phyloP scores from a whole-genome alignment of 1,140 invertebrate species.

The Wiebesia pumilae region DNA sequence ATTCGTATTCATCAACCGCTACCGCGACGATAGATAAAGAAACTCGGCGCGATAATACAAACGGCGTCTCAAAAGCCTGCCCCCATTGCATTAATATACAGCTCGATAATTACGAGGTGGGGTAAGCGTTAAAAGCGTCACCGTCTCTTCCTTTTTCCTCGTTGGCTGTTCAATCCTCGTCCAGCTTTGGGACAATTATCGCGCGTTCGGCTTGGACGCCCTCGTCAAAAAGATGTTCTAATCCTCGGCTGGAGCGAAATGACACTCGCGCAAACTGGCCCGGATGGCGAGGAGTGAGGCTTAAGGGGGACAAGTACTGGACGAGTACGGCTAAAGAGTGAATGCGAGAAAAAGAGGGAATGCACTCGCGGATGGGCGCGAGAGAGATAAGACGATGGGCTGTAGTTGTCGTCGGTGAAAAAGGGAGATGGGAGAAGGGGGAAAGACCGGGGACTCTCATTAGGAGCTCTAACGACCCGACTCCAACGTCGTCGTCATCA shows the following conservation, averaged over 20 bases:
- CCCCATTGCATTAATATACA: constrained; percentile 37
- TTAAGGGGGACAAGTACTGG: background rate
- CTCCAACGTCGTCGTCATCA: constrained; percentile 48
- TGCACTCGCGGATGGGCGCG: too few species aligned
- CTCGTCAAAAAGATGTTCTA: constrained; percentile 55
- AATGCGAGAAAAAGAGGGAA: background rate
- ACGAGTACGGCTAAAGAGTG: background rate
- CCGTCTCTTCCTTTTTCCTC: background rate
- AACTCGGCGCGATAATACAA: background rate
- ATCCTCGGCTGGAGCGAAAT: constrained; percentile 32
- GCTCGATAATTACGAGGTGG: constrained; percentile 21
- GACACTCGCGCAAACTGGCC: constrained; percentile 46
- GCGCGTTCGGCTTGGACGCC: background rate
- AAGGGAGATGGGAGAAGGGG: constrained; percentile 19
- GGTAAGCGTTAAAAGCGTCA: background rate
- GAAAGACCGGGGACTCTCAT: constrained; percentile 61
- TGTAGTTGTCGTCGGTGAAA: constrained; percentile 6
- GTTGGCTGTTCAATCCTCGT: background rate
- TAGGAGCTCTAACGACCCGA: constrained; percentile 71
- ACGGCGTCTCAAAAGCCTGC: background rate
- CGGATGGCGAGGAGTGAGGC: background rate
- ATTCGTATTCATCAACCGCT: constrained; percentile 15
- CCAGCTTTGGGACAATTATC: constrained; percentile 18
- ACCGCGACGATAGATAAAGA: background rate
- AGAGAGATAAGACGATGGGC: constrained; percentile 17